phyloP scores from a whole-genome alignment of 1,140 invertebrate species.

The Hypothenemus hampei region DNA sequence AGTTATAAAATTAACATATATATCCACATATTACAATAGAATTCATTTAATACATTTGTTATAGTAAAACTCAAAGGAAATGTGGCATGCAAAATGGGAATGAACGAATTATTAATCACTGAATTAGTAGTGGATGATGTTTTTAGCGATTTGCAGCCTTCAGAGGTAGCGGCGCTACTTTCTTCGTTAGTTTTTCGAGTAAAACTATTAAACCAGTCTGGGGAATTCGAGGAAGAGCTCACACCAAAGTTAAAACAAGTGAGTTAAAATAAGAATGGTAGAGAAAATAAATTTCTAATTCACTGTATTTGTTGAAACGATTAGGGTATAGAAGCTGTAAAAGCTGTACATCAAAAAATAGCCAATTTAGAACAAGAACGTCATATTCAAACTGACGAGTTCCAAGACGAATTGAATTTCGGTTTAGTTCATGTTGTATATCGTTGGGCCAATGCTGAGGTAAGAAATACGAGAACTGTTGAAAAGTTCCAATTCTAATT shows the following conservation, averaged over 20 bases:
- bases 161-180: slow-evolving; percentile 88
- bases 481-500: background rate
- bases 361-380: slow-evolving; percentile 48
- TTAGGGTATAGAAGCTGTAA: slow-evolving; percentile 56
- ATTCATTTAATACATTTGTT: background rate
- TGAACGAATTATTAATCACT: slow-evolving; percentile 89
- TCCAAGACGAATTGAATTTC: slow-evolving; percentile 75
- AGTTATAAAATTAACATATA: too few relatives aligned
- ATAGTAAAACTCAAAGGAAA: slow-evolving; percentile 78
- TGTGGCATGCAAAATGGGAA: slow-evolving; percentile 95
- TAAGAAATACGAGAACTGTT: too few relatives aligned
- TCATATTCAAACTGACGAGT: slow-evolving; percentile 50
- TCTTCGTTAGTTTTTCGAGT: slow-evolving; percentile 91
- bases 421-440: slow-evolving; percentile 90
- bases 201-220: slow-evolving; percentile 49
- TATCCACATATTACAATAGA: background rate
- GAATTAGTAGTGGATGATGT: slow-evolving; percentile 94
- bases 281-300: background rate
- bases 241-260: slow-evolving; percentile 31
- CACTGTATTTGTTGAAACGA: background rate
- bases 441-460: slow-evolving; percentile 89
- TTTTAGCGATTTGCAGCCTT: slow-evolving; percentile 75
- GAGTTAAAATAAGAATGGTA: too few relatives aligned
- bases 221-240: slow-evolving; percentile 27
- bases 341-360: slow-evolving; percentile 46